A percentile compares a stretch with the other conserved stretches of the same genome.
Conservation (phyloP, 2,113 vertebrate genomes). For the Lagopus leucura region DNA sequence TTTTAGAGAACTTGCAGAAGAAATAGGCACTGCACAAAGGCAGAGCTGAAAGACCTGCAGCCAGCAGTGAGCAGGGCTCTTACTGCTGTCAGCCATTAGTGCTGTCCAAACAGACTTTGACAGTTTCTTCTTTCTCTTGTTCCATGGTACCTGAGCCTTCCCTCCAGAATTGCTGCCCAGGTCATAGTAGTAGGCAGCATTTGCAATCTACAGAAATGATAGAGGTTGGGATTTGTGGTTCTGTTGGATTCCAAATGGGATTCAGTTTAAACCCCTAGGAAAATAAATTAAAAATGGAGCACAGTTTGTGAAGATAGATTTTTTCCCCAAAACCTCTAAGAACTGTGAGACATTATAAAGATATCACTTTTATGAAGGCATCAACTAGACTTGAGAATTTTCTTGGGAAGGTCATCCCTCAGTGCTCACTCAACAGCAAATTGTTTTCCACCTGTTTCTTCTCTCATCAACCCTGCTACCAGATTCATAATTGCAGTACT, state of each 20-base stretch:
- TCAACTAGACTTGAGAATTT: background rate
- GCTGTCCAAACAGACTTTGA: background rate
- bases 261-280: background rate
- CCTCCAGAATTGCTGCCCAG: background rate
- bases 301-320: background rate
- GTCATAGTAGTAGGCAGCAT: background rate
- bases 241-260: background rate
- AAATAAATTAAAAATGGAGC: background rate
- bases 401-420: background rate
- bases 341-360: background rate
- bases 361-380: background rate
- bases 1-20: background rate
- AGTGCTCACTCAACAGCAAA: background rate
- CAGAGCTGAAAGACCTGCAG: background rate
- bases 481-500: background rate
- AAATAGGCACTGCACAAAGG: background rate
- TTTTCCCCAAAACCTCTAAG: background rate
- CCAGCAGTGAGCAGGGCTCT: background rate
- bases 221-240: background rate
- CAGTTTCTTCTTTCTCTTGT: background rate
- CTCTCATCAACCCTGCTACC: background rate
- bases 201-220: background rate
- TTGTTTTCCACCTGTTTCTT: background rate
- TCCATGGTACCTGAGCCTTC: accelerated
- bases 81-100: background rate